Base-by-base conservation (phyloP, 2,888 invertebrate genomes). In the Lepas anatifera region DNA sequence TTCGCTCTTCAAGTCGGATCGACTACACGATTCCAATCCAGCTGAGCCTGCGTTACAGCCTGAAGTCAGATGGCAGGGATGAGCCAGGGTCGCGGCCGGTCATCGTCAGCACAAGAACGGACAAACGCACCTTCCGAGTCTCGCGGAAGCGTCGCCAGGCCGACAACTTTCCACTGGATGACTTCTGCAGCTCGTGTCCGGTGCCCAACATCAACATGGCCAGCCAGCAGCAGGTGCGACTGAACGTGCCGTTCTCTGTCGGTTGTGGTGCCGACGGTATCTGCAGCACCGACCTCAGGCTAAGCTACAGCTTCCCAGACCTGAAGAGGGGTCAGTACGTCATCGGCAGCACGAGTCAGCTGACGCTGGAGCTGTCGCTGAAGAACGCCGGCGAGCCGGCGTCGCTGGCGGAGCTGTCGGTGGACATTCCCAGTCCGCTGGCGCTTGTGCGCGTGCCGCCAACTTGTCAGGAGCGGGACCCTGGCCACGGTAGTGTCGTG, bases 221-320 rank as follows among this genome's bases (percentile, higher is more conserved):
- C n/a, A 58, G 70, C 13, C 58, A 68, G 13, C 73, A 27, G 25
- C 35, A 32, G 13, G 35, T 69, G 4, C 69, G 68, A 3, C 46
- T 71, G 13, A 43, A 68, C 69, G 2, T 73, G 81, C 32, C 77
- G 78, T 37, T 77, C 64, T 80, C 83, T 0, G 79, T 81, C 63
- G 84, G 83, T 69, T 86, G 86, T 74, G 85, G 84, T 0, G 79
- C 81, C 22, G 84, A 85, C 71, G 77, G 83, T 50, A 79, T 83
- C 68, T 84, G 86, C 75, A 80, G 78, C 13, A 83, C 85, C 0
- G 80, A 82, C 77, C 76, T 86, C 8, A 76, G 76, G 25, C 66
- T 66, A 3, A 27, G 39, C n/a, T 66, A 39, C 27, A 25, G 1
- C 3, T 66, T 66, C 16, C 25, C 25, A n/a, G 41, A 39, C 25